Conservation (phyloP, 2,888 invertebrate species). For the Ctena decussata region DNA sequence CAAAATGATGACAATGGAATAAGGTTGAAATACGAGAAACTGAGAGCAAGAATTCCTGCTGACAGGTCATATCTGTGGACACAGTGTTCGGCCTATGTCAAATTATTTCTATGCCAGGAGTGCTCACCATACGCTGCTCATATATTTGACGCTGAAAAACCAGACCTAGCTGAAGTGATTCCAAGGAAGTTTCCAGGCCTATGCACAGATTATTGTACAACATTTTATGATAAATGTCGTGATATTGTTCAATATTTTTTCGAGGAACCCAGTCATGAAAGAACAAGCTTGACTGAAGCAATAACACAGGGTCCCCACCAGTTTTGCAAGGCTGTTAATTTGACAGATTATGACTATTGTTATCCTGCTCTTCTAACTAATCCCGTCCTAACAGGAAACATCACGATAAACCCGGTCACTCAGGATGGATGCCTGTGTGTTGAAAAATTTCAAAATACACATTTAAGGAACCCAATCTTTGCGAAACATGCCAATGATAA, state of each 20-base stretch:
- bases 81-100: slow-evolving; percentile 70
- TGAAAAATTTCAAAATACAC: slow-evolving; percentile 63
- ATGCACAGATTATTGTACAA: slow-evolving; percentile 75
- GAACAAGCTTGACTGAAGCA: slow-evolving; percentile 32
- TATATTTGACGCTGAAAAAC: slow-evolving; percentile 80
- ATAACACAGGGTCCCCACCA: slow-evolving; percentile 9
- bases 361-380: slow-evolving; percentile 81
- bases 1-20: slow-evolving; percentile 67
- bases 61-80: slow-evolving; percentile 50
- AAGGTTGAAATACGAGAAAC: slow-evolving; percentile 49
- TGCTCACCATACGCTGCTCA: slow-evolving; percentile 86
- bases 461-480: slow-evolving; percentile 77
- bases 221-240: slow-evolving; percentile 74
- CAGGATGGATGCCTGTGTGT: slow-evolving; percentile 82
- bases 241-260: slow-evolving; percentile 69
- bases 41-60: slow-evolving; percentile 49
- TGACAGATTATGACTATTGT: slow-evolving; percentile 81
- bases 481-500: slow-evolving; percentile 80
- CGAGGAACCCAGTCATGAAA: slow-evolving; percentile 51
- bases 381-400: slow-evolving; percentile 67
- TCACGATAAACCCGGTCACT: slow-evolving; percentile 64
- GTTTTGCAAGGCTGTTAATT: slow-evolving; percentile 72
- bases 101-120: slow-evolving; percentile 80
- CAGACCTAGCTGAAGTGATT: neutral
- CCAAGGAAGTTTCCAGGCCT: slow-evolving; percentile 81